Evolutionary conservation across 1,140 invertebrate species (phyloP).

Genomic region (Hyles euphorbiae): DNA sequence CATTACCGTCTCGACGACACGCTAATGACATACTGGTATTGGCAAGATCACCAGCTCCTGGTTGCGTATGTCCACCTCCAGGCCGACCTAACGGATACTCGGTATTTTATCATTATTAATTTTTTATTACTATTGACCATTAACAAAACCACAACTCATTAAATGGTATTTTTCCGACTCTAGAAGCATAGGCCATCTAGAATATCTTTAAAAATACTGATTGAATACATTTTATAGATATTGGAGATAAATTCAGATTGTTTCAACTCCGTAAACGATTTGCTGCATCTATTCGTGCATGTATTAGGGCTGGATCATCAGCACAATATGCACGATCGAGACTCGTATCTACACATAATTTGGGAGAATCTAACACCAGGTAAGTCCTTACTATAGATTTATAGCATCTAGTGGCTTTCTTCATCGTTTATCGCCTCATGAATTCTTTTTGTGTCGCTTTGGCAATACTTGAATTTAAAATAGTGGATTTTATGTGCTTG

Average conservation of each 20-base stretch:
- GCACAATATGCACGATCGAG: constrained; percentile 62
- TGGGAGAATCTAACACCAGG: constrained; percentile 56
- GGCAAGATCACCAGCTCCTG: constrained; percentile 35
- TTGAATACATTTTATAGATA: constrained; percentile 24
- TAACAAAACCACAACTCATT: no score
- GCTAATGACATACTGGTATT: constrained; percentile 35
- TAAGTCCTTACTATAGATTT: constrained; percentile 14
- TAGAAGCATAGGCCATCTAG: no score
- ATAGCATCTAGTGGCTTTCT: no score
- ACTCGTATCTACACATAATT: constrained; percentile 49
- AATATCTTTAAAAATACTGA: not conserved
- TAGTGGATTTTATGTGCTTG: no score
- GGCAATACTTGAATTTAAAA: no score
- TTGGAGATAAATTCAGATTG: constrained; percentile 51
- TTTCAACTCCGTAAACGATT: constrained; percentile 62
- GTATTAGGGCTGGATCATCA: constrained; percentile 61
- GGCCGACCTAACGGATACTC: constrained; percentile 33
- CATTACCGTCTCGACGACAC: constrained; percentile 32
- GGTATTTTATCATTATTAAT: not conserved
- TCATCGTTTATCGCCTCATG: no score
- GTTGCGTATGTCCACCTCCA: constrained; percentile 45
- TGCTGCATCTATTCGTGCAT: constrained; percentile 59
- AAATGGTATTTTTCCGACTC: no score
- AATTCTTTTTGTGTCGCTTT: no score
- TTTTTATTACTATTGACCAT: no score